Base-by-base conservation (phyloP, 2,888 invertebrate species). In the Diadegma fenestrale region DNA sequence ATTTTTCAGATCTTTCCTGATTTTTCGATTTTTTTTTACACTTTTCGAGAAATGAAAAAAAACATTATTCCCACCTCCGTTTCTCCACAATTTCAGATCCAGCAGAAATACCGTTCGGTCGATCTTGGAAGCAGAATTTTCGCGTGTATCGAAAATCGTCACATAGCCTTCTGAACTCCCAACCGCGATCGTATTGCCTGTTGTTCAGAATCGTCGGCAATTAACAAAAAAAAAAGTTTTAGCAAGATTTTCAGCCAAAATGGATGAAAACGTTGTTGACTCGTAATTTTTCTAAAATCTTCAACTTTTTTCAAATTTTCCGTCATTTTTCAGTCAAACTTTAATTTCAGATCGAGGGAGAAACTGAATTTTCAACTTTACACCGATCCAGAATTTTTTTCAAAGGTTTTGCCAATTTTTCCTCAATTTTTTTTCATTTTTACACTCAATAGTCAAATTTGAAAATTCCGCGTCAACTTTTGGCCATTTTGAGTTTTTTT, bases 161-260 rank as follows among this genome's bases (percentile, higher is more conserved):
- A 92, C 85, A 7, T 85, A 90, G 41, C 92, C 92, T 66, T 90
- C 90, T 0, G 87, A 88, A 10, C 90, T 88, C 10, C 91, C 92
- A 73, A 90, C 68, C 17, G 90, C 92, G 69, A 91, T 61, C 17
- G 90, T 79, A 80, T 88, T 87, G 45, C 85, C 92, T 92, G 48
- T n/a, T 48, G 76, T 54, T 71, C 12, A 61, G 6, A 10, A 43
- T 69, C 6, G 19, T 4, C 0, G 30, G 26, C 2, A 10, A 26
- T 45, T 17, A 26, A 1, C 37, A 19, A 8, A 1, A 19, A 19
- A 43, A 8, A 8, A n/a, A 12, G n/a, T n/a, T n/a, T 41, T 8
- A 37, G 41, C 19, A 8, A 64, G 0, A 37, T 64, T 64, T 30
- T 30, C 8, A 26, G n/a, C 14, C 2, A 3, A n/a, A 37, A 64